phyloP scores from a whole-genome alignment of 2,113 vertebrate genomes.

The Nestor notabilis region DNA sequence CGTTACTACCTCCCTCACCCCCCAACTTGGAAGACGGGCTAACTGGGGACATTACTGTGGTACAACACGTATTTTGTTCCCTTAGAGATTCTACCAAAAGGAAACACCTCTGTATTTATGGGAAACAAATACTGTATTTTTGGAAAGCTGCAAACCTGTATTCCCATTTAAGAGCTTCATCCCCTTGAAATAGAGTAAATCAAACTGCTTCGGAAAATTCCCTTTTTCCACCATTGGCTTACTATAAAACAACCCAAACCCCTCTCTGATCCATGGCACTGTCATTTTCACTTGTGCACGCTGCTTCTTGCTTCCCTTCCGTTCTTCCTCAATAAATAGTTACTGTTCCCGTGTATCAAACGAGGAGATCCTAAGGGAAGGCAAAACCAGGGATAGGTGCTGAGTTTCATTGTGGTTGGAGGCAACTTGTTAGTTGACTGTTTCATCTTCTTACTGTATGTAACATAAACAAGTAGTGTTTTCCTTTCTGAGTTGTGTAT shows the following conservation, averaged over 20 bases:
- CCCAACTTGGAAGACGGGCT: neutral
- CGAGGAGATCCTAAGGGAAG: neutral
- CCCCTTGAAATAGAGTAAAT: neutral
- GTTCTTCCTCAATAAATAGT: neutral
- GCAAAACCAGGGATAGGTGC: slow-evolving; percentile 2
- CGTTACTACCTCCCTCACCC: neutral
- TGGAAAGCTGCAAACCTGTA: neutral
- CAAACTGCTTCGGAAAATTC: neutral
- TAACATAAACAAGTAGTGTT: neutral
- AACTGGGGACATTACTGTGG: neutral
- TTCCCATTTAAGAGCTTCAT: neutral
- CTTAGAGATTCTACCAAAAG: neutral
- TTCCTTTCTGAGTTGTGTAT: neutral
- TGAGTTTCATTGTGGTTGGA: neutral
- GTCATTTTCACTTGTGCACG: neutral
- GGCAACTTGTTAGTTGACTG: neutral
- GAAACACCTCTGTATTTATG: neutral
- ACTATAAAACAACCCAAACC: neutral
- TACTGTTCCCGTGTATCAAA: neutral
- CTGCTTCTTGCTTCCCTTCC: neutral
- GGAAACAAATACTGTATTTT: neutral
- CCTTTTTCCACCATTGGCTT: neutral
- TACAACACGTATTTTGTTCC: neutral
- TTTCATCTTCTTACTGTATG: neutral
- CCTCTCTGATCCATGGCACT: slow-evolving; percentile 9